Conservation (phyloP, 2,797 vertebrate species). For the Amazonetta brasiliensis region DNA sequence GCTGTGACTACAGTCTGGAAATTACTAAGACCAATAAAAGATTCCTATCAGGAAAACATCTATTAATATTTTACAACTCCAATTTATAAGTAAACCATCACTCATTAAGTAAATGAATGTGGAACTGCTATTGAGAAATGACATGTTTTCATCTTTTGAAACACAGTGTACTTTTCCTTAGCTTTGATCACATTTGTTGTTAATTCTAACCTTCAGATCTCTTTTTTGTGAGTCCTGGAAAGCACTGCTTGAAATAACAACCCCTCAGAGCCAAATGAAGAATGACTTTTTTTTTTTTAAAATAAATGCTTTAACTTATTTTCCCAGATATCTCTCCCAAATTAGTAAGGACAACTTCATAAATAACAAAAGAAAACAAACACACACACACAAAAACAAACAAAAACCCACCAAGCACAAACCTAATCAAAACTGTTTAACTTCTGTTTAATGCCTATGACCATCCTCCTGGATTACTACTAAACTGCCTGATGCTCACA, state of each 20-base stretch:
- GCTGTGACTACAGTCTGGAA: not conserved
- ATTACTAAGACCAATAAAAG: not conserved
- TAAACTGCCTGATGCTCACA: not conserved
- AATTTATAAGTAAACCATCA: not conserved
- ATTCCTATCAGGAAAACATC: not conserved
- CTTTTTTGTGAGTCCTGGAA: not conserved
- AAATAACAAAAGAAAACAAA: not conserved
- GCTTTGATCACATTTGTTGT: constrained; percentile 14
- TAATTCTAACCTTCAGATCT: constrained; percentile 23
- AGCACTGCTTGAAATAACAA: not conserved
- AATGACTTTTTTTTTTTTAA: not conserved
- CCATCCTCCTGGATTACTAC: not conserved
- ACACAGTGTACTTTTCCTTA: not conserved
- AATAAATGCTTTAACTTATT: not conserved
- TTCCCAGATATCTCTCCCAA: not conserved
- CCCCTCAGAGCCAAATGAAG: not conserved
- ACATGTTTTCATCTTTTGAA: not conserved
- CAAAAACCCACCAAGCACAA: not conserved
- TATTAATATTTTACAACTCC: not conserved
- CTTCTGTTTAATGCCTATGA: not conserved
- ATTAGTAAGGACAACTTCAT: not conserved
- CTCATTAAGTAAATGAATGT: not conserved
- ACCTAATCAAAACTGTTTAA: not conserved
- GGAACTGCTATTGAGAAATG: not conserved
- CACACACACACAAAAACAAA: too few species aligned